Evolutionary conservation across 2,888 invertebrate genomes (phyloP).

Genomic region (Syrphus vitripennis): DNA sequence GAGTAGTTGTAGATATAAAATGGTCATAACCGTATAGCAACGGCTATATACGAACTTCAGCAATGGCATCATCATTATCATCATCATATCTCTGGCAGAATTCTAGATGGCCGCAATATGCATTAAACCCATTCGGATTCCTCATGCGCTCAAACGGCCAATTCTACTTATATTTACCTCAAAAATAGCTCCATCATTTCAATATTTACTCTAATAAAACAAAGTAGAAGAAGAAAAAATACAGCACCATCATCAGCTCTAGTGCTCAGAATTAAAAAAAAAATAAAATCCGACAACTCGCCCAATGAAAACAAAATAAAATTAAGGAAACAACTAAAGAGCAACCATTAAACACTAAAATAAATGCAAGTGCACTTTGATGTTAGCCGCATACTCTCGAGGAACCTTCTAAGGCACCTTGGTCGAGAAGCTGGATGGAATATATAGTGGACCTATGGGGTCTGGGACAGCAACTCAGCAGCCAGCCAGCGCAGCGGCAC

Average conservation of each 20-base stretch:
- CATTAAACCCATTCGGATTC: slow-evolving; percentile 64
- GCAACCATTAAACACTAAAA: slow-evolving; percentile 71
- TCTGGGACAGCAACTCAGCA: background rate
- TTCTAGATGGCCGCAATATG: slow-evolving; percentile 44
- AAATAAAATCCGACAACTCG: slow-evolving; percentile 12
- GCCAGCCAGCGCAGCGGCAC: background rate
- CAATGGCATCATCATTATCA: slow-evolving; percentile 8
- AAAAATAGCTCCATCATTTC: slow-evolving; percentile 68
- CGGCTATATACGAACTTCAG: background rate
- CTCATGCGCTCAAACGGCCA: slow-evolving; percentile 27
- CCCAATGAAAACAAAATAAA: slow-evolving; percentile 55
- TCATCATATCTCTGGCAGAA: background rate
- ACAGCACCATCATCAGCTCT: background rate
- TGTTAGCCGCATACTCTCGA: slow-evolving; percentile 54
- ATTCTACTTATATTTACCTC: slow-evolving; percentile 63
- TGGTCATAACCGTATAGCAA: background rate
- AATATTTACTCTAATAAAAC: slow-evolving; percentile 72
- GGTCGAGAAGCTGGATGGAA: background rate
- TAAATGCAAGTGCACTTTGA: slow-evolving; percentile 72
- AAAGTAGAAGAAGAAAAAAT: slow-evolving; percentile 16
- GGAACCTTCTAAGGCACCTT: slow-evolving; percentile 8
- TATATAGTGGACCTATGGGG: background rate
- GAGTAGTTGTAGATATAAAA: background rate
- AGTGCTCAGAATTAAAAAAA: background rate
- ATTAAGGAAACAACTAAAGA: slow-evolving; percentile 71